Percentiles rank a stretch among this genome's conserved stretches.
Evolutionary conservation across 2,888 invertebrate genomes (phyloP).

Genomic region (Cephus rjabovi): DNA sequence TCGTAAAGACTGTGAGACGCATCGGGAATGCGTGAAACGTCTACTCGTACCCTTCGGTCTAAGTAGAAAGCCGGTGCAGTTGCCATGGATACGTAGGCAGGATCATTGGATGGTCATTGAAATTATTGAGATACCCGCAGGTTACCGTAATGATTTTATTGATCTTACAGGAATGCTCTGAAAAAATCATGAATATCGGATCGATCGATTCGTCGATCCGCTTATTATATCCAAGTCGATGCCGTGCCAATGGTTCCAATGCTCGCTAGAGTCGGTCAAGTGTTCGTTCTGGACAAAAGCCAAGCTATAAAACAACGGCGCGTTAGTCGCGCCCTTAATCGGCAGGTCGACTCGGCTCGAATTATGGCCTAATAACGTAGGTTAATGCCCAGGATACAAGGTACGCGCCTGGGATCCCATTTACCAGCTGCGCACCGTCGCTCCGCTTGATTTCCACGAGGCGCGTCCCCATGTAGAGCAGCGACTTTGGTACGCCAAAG

Average conservation of each 20-base stretch:
- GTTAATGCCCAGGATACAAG: neutral
- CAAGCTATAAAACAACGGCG: slow-evolving; percentile 38
- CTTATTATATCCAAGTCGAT: neutral
- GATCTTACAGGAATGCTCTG: neutral
- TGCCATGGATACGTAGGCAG: neutral
- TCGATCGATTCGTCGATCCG: neutral
- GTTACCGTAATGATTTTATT: neutral
- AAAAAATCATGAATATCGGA: neutral
- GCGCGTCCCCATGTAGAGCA: neutral
- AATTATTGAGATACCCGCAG: neutral
- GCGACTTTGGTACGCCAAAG: neutral
- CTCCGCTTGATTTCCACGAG: neutral
- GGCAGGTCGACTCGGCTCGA: slow-evolving; percentile 33
- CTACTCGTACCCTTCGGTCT: slow-evolving; percentile 32
- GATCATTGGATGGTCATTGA: neutral
- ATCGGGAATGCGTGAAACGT: slow-evolving; percentile 56
- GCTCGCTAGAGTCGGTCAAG: neutral
- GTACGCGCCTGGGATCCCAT: neutral
- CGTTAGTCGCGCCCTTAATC: slow-evolving; percentile 36
- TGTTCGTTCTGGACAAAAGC: slow-evolving; percentile 28
- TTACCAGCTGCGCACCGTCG: neutral
- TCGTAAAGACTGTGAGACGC: slow-evolving; percentile 55
- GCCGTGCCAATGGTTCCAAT: neutral
- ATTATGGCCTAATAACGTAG: slow-evolving; percentile 33
- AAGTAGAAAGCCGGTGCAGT: neutral